Evolutionary conservation across 2,888 invertebrate species (phyloP), one percentile per base, ranked within the genome.

Genomic region (Eulithis prunata): DNA sequence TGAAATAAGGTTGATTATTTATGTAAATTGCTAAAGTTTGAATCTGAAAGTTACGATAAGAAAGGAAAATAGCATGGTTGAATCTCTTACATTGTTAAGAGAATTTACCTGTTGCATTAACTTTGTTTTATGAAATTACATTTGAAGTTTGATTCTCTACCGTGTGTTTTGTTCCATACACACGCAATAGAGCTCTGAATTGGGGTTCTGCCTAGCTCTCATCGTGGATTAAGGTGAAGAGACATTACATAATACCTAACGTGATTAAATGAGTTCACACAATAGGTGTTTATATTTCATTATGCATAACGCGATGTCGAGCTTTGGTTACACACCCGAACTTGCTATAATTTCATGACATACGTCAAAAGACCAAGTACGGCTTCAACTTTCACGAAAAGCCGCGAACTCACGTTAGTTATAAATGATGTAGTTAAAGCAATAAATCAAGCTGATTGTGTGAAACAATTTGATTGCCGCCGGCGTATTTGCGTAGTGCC

Each of bases 391-490:
- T 57, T 12, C 13, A 53, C n/a, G 38, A 36, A 57, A 45, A 58
- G n/a, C 47, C 57, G n/a, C 7, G 8, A 14, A n/a, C 28, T 41
- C n/a, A 56, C 12, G 43, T 58, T 55, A 36, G 55, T 58, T 45
- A 59, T 57, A 38, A 62, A 76, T 74, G 70, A 70, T 62, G 64
- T 66, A 70, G 64, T 41, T 11, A 57, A 64, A 70, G 70, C 70
- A 56, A 75, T 76, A 75, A 78, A 78, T 78, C 70, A 76, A 57
- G 38, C 52, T 57, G 68, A 67, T 65, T 65, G 71, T 63, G 61
- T 62, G 65, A 68, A 71, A 72, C 71, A 64, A 59, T 64, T 64
- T 72, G 74, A 74, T 74, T 75, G 69, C 71, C 62, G 58, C 47
- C 13, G 63, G 66, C 61, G 63, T 67, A 59, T 69, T 70, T 66